Evolutionary conservation across 2,888 invertebrate genomes (phyloP).

Genomic region (Harpagoxenus sublaevis): DNA sequence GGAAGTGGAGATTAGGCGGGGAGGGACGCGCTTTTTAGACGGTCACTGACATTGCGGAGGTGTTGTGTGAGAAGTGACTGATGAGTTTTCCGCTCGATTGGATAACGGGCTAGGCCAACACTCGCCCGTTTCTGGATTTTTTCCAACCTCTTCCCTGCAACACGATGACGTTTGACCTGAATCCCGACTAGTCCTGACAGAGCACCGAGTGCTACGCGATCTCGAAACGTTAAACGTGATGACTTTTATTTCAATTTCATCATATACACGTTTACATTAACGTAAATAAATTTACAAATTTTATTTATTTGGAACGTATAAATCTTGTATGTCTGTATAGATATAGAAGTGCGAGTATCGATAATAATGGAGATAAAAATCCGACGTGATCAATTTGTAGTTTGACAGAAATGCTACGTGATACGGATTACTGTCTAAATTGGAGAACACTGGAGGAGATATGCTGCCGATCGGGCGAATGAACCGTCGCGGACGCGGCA

Average conservation of each 20-base stretch:
- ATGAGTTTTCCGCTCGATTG: constrained; percentile 81
- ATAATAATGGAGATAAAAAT: not conserved
- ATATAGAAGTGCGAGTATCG: not conserved
- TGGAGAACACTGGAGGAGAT: constrained; percentile 58
- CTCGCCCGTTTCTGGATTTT: constrained; percentile 69
- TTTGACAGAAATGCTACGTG: not conserved
- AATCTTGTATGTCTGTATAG: not conserved
- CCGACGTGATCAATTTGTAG: not conserved
- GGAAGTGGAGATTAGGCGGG: constrained; percentile 71
- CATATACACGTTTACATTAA: not conserved
- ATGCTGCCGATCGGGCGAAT: constrained; percentile 50
- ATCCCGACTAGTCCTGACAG: constrained; percentile 56
- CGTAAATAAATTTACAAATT: not conserved
- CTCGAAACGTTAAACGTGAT: not conserved
- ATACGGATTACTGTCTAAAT: constrained; percentile 34
- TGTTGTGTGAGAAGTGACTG: constrained; percentile 74
- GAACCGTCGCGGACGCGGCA: constrained; percentile 61
- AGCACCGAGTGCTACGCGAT: constrained; percentile 46
- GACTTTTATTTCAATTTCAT: not conserved
- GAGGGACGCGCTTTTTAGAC: constrained; percentile 66
- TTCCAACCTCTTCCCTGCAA: constrained; percentile 37
- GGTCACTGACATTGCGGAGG: constrained; percentile 65
- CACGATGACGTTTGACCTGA: constrained; percentile 67
- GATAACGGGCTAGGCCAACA: constrained; percentile 69
- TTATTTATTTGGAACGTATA: not conserved